Evolutionary conservation across 2,888 invertebrate genomes (phyloP).

Genomic region (Disparrhopalites patrizii): DNA sequence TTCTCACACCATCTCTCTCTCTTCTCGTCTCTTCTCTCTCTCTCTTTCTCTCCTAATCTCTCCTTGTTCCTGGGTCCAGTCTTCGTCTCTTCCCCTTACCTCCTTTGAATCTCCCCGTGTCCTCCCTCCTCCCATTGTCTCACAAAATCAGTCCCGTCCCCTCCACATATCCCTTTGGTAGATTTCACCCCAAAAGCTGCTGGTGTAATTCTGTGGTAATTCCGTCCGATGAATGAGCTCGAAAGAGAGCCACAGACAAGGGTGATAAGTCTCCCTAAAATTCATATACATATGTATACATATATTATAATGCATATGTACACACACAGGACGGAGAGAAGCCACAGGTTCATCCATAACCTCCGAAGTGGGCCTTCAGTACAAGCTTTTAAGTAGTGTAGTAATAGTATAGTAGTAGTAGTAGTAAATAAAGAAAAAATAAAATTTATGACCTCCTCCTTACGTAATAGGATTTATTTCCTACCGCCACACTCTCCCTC

Average conservation of each 20-base stretch:
- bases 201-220: slow-evolving; percentile 11
- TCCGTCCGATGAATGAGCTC: slow-evolving; percentile 14
- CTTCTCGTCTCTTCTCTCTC: too few species aligned
- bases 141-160: neutral
- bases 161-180: too few species aligned
- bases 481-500: too few species aligned
- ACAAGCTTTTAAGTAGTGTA: too few species aligned
- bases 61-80: slow-evolving; percentile 9
- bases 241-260: neutral
- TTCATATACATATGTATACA: neutral
- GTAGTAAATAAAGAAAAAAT: neutral
- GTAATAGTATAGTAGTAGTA: too few species aligned
- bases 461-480: slow-evolving; percentile 14
- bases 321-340: neutral
- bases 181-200: slow-evolving; percentile 15
- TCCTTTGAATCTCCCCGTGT: neutral
- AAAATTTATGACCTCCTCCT: slow-evolving; percentile 17
- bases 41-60: too few species aligned
- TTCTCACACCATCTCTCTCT: too few species aligned
- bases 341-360: too few species aligned
- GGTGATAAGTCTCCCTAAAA: neutral
- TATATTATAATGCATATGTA: neutral
- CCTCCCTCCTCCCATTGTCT: neutral
- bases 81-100: slow-evolving; percentile 10
- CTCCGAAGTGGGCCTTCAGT: too few species aligned